These are phyloP conservation scores for Leptopilina clavipes DNA, from an alignment of 1,140 invertebrate genomes.

Conservation along the genomic window DNA sequence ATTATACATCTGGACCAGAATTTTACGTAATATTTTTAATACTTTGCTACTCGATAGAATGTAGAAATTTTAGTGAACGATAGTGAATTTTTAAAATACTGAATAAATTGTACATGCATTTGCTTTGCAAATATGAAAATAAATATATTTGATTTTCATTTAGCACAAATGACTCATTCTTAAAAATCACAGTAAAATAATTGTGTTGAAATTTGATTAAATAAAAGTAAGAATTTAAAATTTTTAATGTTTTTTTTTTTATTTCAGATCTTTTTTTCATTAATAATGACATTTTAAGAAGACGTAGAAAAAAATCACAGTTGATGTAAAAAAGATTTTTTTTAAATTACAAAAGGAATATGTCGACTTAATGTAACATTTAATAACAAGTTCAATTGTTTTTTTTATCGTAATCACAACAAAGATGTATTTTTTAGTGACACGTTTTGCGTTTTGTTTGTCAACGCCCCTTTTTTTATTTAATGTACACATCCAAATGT, in stretches of 20 bases:
- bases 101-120: conserved; percentile 21
- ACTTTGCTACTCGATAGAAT: conserved; percentile 2
- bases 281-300: neutral
- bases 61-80: neutral
- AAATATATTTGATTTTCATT: neutral
- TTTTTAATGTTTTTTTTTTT: neutral
- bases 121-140: conserved; percentile 21
- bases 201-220: too few relatives aligned
- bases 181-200: neutral
- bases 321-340: conserved; percentile 1
- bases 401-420: conserved; percentile 2
- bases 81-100: neutral
- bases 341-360: neutral
- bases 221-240: too few relatives aligned
- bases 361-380: neutral
- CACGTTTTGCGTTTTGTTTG: neutral
- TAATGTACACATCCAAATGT: conserved; percentile 13
- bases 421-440: neutral
- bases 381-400: neutral
- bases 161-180: neutral
- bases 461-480: neutral
- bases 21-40: conserved; percentile 30
- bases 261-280: neutral
- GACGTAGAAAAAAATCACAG: neutral
- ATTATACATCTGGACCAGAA: neutral